Evolutionary conservation across 2,888 invertebrate species (phyloP).

Genomic region (Peribatodes rhomboidaria): DNA sequence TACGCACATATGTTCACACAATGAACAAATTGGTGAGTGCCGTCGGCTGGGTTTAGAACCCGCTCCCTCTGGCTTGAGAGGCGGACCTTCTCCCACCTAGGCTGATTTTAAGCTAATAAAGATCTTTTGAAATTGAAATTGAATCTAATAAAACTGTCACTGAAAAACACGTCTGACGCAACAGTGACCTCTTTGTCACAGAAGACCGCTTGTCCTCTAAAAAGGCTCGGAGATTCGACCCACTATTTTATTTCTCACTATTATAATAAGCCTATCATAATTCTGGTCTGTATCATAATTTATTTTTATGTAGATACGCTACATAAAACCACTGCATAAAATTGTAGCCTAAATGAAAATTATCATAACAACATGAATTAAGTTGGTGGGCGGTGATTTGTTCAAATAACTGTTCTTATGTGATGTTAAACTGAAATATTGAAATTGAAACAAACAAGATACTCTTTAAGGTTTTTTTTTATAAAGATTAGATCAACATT

Average conservation of each 20-base stretch:
- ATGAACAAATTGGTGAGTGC: too few relatives aligned
- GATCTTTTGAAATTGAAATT: too few relatives aligned
- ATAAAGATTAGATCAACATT: too few relatives aligned
- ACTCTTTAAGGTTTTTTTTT: too few relatives aligned
- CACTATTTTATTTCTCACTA: conserved; percentile 23
- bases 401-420: background rate
- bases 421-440: background rate
- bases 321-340: conserved; percentile 21
- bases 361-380: conserved; percentile 13
- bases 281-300: conserved; percentile 32
- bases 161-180: conserved; percentile 16
- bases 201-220: conserved; percentile 13
- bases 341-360: conserved; percentile 21
- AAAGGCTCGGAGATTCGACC: conserved; percentile 9
- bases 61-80: too few relatives aligned
- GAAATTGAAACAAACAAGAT: background rate
- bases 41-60: too few relatives aligned
- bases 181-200: conserved; percentile 10
- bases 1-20: too few relatives aligned
- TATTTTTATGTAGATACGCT: conserved; percentile 43
- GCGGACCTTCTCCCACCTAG: too few relatives aligned
- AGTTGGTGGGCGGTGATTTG: conserved; percentile 4
- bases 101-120: too few relatives aligned
- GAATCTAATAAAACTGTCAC: too few relatives aligned
- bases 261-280: conserved; percentile 23